These are phyloP conservation scores for Labia minor DNA, from an alignment of 2,888 invertebrate genomes.

Conservation along the genomic window DNA sequence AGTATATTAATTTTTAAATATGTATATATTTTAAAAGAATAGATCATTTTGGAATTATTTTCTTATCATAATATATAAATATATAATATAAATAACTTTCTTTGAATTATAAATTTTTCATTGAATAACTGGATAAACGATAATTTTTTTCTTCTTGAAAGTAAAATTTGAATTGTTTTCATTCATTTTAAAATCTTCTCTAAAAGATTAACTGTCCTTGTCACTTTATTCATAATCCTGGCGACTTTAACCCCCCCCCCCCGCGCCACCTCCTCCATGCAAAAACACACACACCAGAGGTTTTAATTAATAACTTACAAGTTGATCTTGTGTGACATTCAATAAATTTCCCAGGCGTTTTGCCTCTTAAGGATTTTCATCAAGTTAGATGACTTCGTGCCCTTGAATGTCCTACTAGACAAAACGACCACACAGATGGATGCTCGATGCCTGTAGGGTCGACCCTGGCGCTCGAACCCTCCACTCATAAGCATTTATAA, in stretches of 20 bases:
- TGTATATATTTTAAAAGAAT: no score
- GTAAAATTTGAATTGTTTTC: no score
- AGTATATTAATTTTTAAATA: no score
- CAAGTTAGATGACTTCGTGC: background rate
- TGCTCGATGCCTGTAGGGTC: background rate
- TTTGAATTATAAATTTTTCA: no score
- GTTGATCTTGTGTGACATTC: constrained; percentile 1
- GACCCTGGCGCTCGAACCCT: background rate
- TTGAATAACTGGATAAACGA: no score
- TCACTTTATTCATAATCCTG: background rate
- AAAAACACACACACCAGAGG: background rate
- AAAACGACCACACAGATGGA: constrained; percentile 4
- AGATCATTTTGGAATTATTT: no score
- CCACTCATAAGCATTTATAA: background rate
- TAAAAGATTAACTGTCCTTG: background rate
- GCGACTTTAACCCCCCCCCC: background rate
- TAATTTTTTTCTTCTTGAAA: no score
- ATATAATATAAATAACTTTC: no score
- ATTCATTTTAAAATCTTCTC: background rate
- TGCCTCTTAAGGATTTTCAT: constrained; percentile 3
- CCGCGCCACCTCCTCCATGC: no score
- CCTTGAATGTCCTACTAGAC: background rate
- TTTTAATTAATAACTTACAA: background rate
- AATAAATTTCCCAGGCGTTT: constrained; percentile 13
- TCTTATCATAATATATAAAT: no score